Base-by-base conservation (phyloP, 2,797 vertebrate genomes). In the Phoeniculus purpureus region DNA sequence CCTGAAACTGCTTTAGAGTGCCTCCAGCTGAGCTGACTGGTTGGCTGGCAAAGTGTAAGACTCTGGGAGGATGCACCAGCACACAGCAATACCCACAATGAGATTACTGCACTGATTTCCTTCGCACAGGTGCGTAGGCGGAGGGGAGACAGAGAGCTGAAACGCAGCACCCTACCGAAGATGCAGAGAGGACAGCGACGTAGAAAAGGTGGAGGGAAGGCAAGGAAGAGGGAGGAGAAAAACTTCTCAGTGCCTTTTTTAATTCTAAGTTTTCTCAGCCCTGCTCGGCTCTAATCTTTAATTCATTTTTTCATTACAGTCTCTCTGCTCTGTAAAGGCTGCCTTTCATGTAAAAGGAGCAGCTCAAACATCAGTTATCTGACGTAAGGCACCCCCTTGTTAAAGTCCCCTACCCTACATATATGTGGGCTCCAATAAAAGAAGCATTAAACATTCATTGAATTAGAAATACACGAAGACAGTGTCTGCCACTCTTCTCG, bases 391-490 rank as follows among this genome's bases (percentile, higher is more conserved):
- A 96, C 86, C 90, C 85, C 37, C 64, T 91, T 78, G 76, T 90
- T 88, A 88, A 83, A 74, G 92, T 66, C 87, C 76, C 84, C 79
- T 92, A 67, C 70, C 60, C 51, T 82, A 64, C 85, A 79, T 79
- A 62, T 77, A 86, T 93, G 82, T 74, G 86, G 91, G 93, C 70
- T 95, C 71, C 68, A 91, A 95, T 90, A 90, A 93, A 89, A 93
- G 90, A 96, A 73, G 62, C 73, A 94, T 94, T 92, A 95, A 96
- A 94, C 61, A 92, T 93, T 91, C 87, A 95, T 90, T 91, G 95
- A 91, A 96, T 96, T 91, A 84, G 73, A 95, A 95, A 88, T 84
- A 95, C 61, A 87, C 58, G 48, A 94, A 94, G 93, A 85, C 65
- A 81, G 68, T 74, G 56, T 82, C 94, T 83, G 60, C 65, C 85